Conservation (phyloP, 2,113 vertebrate genomes). For the Prinia subflava region DNA sequence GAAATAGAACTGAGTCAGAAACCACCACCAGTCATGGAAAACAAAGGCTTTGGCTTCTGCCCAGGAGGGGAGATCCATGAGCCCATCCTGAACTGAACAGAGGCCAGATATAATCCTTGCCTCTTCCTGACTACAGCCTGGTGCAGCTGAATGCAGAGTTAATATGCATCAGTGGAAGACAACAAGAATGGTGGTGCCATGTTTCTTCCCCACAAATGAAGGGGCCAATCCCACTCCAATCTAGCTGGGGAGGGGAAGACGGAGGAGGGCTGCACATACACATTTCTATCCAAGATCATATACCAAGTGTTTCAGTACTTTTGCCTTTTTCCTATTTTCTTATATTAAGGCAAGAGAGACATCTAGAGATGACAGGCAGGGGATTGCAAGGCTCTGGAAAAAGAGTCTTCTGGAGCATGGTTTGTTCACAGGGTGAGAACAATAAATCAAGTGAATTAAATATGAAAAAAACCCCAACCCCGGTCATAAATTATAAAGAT, state of each 20-base stretch:
- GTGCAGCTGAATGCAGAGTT: neutral
- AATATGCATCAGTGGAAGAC: neutral
- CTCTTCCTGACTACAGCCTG: neutral
- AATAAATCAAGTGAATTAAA: neutral
- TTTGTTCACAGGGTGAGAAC: neutral
- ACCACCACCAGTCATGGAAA: neutral
- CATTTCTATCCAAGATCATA: neutral
- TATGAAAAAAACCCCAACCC: neutral
- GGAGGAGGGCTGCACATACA: neutral
- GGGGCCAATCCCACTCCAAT: neutral
- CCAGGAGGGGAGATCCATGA: neutral
- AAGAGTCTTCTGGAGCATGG: neutral
- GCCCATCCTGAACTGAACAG: neutral
- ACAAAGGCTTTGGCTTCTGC: neutral
- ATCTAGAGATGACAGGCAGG: conserved; percentile 4
- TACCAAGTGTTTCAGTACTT: neutral
- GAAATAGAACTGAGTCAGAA: neutral
- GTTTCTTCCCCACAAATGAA: neutral
- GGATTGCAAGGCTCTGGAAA: neutral
- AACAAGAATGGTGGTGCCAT: neutral
- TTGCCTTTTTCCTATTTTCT: neutral
- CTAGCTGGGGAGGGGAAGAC: neutral
- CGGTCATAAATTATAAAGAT: neutral
- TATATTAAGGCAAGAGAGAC: conserved; percentile 10
- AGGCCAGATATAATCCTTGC: neutral